Evolutionary conservation across 2,888 invertebrate genomes (phyloP), one percentile per base, ranked within the genome.

Genomic region (Polyploca ridens): DNA sequence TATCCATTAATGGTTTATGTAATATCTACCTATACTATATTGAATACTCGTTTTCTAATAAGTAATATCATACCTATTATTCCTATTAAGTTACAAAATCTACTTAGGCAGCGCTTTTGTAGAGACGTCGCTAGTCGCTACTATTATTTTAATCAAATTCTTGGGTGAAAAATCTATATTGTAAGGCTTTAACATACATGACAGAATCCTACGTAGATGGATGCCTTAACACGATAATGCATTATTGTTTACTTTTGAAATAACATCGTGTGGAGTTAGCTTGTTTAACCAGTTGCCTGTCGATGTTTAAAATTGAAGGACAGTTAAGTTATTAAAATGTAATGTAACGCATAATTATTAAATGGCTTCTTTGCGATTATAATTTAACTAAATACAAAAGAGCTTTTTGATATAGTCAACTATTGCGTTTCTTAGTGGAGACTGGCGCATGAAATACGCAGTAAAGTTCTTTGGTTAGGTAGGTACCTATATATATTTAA

Each of bases 261-360:
- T 78, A 81, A 79, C 78, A 71, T 71, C 72, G 77, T 69, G 72
- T 76, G 65, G 71, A 77, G 73, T 70, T 73, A 81, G 75, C 83
- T 80, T 87, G 86, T 86, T 82, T 86, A 79, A 86, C 84, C 87
- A 86, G 86, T 86, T 83, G 85, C 74, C 71, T 68, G 76, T 70
- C 71, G 79, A 75, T 76, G 76, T 72, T 79, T 73, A 74, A 75
- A 72, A 76, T 75, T 70, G 80, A 79, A 79, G 78, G 82, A 80
- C 78, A 72, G 33, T 64, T 62, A 68, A 59, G 59, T 59, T 38
- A 59, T 49, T 49, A 8, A 19, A 54, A 54, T 19, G 16, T 54
- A 54, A 8, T 49, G n/a, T n/a, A 6, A n/a, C 14, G 46, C n/a
- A 4, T 49, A 19, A 54, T 16, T 16, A 54, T 54, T 6, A 16